phyloP scores from a whole-genome alignment of 2,888 invertebrate genomes.

The Nymphalis polychloros region DNA sequence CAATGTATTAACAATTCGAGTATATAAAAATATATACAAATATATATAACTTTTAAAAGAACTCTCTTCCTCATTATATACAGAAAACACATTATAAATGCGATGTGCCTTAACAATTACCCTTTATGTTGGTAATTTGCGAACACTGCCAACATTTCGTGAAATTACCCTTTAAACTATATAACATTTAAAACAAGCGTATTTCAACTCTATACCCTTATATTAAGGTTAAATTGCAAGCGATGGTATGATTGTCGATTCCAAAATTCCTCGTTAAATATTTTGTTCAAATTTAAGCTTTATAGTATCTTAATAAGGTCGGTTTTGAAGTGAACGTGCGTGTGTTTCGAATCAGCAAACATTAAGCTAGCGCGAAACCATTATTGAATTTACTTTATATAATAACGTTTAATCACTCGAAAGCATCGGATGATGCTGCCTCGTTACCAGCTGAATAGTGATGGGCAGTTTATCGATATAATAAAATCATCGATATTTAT shows the following conservation, averaged over 20 bases:
- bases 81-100: constrained; percentile 57
- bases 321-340: constrained; percentile 27
- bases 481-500: neutral
- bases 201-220: constrained; percentile 24
- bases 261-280: constrained; percentile 40
- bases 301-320: constrained; percentile 47
- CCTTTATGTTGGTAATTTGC: constrained; percentile 72
- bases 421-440: constrained; percentile 76
- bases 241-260: constrained; percentile 15
- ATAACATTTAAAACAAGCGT: constrained; percentile 8
- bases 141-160: constrained; percentile 67
- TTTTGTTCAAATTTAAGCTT: constrained; percentile 45
- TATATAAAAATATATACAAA: constrained; percentile 28
- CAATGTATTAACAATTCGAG: no score
- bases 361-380: constrained; percentile 72
- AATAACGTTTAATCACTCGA: constrained; percentile 80
- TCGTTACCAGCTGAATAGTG: constrained; percentile 67
- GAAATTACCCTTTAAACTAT: constrained; percentile 53
- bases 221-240: constrained; percentile 2
- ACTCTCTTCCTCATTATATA: constrained; percentile 54
- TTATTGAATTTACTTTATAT: constrained; percentile 82
- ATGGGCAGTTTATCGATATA: constrained; percentile 45
- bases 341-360: constrained; percentile 65
- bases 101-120: constrained; percentile 60
- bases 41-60: constrained; percentile 34